Percentiles rank a stretch among this genome's conserved stretches.
Evolutionary conservation across 1,140 invertebrate genomes (phyloP).

Genomic region (Asbolus verrucosus): DNA sequence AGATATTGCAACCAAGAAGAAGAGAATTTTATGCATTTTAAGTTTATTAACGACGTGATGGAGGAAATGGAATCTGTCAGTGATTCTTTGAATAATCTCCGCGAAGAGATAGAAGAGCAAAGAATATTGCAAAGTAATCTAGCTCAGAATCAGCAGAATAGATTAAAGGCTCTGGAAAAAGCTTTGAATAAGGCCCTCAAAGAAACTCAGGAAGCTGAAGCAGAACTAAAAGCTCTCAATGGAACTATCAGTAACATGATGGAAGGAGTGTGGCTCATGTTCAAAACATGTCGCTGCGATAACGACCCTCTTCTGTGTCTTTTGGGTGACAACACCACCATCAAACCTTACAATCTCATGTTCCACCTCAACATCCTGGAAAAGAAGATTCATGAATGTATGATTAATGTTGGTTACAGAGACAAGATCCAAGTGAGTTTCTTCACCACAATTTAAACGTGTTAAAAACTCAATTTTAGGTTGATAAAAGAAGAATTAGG

Average conservation of each 20-base stretch:
- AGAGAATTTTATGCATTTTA: constrained; percentile 92
- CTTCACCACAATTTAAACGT: background rate
- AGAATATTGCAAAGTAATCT: constrained; percentile 65
- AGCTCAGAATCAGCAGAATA: constrained; percentile 67
- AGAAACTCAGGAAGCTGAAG: constrained; percentile 66
- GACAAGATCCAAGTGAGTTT: constrained; percentile 45
- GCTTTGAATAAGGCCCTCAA: constrained; percentile 62
- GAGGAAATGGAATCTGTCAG: constrained; percentile 79
- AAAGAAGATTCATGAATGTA: constrained; percentile 67
- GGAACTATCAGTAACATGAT: constrained; percentile 68
- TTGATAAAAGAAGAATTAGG: constrained; percentile 14
- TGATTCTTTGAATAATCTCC: constrained; percentile 33
- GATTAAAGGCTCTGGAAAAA: constrained; percentile 63
- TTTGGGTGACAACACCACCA: constrained; percentile 69
- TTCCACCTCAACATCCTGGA: constrained; percentile 81
- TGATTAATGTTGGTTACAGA: constrained; percentile 68
- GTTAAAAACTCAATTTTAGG: constrained; percentile 8
- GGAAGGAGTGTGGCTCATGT: constrained; percentile 71
- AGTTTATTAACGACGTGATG: constrained; percentile 92
- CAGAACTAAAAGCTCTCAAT: constrained; percentile 67
- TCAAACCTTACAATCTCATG: constrained; percentile 78
- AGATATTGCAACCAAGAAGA: constrained; percentile 87
- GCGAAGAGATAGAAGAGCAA: constrained; percentile 61
- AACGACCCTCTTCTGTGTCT: constrained; percentile 69
- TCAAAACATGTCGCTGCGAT: constrained; percentile 73